A percentile compares a stretch with the other conserved stretches of the same genome.
phyloP scores from a whole-genome alignment of 2,888 invertebrate genomes.

The Clostera curtula region DNA sequence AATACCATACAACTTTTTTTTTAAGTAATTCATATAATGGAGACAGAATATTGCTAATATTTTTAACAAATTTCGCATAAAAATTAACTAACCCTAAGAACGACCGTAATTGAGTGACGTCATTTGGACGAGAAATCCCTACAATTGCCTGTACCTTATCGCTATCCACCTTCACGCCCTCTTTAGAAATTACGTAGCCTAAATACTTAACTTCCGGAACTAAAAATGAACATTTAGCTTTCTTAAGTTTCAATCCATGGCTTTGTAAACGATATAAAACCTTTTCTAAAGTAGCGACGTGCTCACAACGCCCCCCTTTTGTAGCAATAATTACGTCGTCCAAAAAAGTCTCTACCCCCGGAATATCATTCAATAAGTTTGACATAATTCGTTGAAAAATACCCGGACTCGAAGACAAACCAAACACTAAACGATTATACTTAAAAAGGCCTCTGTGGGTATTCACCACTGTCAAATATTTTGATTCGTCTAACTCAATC shows the following conservation, averaged over 20 bases:
- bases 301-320: neutral
- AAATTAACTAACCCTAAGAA: neutral
- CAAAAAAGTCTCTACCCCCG: too few relatives aligned
- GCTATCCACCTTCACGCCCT: too few relatives aligned
- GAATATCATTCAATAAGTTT: too few relatives aligned
- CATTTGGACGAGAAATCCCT: neutral
- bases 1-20: neutral
- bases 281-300: neutral
- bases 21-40: neutral
- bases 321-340: neutral
- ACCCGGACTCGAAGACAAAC: neutral
- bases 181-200: neutral
- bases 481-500: neutral
- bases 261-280: neutral
- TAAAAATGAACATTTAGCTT: neutral
- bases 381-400: neutral
- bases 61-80: neutral
- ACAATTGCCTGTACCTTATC: neutral
- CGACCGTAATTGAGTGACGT: neutral
- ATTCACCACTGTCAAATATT: neutral
- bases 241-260: neutral
- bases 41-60: neutral
- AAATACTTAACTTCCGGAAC: neutral
- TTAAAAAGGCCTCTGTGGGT: neutral
- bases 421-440: neutral